Conservation (phyloP, 35 echinoderm and acorn worm species). For the Patiria miniata region DNA sequence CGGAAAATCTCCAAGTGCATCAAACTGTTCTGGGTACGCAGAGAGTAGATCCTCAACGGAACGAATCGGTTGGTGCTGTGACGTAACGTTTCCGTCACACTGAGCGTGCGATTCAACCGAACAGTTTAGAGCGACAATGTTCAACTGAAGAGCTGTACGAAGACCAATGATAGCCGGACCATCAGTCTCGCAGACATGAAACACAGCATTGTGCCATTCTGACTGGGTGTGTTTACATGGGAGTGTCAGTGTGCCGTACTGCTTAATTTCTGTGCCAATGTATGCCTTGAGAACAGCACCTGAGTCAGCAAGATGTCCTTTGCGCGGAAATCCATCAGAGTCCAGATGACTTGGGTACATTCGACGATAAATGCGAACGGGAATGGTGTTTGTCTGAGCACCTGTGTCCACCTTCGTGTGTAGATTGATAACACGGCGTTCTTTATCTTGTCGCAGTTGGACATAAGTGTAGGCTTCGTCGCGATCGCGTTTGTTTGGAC, state of each 20-base stretch:
- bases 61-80: background rate
- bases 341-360: no score
- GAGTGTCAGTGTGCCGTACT: no score
- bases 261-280: conserved; percentile 37
- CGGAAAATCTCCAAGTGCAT: conserved; percentile 45
- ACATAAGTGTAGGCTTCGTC: conserved; percentile 1
- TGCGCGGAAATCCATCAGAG: no score
- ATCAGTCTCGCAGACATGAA: no score
- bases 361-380: no score
- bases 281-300: background rate
- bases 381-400: no score
- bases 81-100: no score
- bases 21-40: conserved; percentile 47
- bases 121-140: background rate
- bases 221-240: conserved; percentile 1
- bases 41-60: background rate
- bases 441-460: background rate
- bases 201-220: background rate
- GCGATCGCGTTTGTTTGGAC: background rate
- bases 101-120: background rate
- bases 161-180: no score
- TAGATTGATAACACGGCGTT: background rate
- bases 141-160: no score
- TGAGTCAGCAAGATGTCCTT: background rate
- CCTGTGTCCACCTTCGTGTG: conserved; percentile 29